phyloP scores from a whole-genome alignment of 2,888 invertebrate genomes.

The Lasioglossum oenotherae region DNA sequence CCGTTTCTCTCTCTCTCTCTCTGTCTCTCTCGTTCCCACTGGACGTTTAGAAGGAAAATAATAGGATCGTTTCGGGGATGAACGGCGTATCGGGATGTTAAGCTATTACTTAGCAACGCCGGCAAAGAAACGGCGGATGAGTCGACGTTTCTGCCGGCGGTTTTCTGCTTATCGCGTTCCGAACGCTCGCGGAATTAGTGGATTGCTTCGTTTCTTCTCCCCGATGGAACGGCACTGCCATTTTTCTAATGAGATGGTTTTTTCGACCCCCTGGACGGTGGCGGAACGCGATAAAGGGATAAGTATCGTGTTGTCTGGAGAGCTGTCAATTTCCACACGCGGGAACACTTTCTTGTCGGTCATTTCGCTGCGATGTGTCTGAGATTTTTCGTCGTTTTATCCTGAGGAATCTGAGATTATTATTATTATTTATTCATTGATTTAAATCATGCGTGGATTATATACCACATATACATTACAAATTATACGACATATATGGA shows the following conservation, averaged over 20 bases:
- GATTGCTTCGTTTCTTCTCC: constrained; percentile 1
- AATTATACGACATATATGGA: no score
- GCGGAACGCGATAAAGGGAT: background rate
- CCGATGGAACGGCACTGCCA: background rate
- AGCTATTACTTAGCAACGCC: constrained; percentile 4
- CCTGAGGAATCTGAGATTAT: no score
- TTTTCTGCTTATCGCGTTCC: background rate
- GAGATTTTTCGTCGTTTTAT: background rate
- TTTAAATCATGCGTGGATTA: no score
- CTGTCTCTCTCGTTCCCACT: background rate
- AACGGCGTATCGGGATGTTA: constrained; percentile 16
- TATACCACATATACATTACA: no score
- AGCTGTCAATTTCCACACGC: background rate
- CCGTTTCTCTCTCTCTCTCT: background rate
- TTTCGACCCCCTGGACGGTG: background rate
- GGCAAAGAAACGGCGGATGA: constrained; percentile 22
- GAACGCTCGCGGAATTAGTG: constrained; percentile 5
- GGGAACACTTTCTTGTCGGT: background rate
- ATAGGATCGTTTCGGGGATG: constrained; percentile 40
- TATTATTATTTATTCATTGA: no score
- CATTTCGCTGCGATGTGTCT: background rate
- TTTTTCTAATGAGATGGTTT: constrained; percentile 12
- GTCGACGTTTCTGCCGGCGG: background rate
- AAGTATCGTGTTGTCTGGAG: background rate
- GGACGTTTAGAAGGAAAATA: constrained; percentile 26